Conservation (phyloP, 1,140 invertebrate species). For the Caenorhabditis inopinata region DNA sequence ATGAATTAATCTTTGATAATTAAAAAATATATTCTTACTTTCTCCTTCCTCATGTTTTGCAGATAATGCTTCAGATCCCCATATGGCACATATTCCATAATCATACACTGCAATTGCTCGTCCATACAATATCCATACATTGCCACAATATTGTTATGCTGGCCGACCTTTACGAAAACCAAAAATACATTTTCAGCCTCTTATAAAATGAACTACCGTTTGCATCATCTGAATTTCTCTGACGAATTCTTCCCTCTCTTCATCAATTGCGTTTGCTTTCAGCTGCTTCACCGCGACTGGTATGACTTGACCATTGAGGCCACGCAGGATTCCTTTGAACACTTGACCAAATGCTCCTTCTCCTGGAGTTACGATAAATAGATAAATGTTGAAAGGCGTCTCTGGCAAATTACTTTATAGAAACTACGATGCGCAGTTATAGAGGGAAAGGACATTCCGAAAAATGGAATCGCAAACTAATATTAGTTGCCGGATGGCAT, state of each 20-base stretch:
- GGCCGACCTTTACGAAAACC: conserved; percentile 28
- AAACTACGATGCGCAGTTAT: too few relatives aligned
- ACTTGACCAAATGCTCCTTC: conserved; percentile 48
- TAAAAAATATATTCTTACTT: too few relatives aligned
- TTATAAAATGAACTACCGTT: too few relatives aligned
- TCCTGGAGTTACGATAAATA: too few relatives aligned
- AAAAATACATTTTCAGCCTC: background rate
- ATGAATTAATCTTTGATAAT: background rate
- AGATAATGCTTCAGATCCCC: conserved; percentile 49
- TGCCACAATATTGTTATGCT: conserved; percentile 42
- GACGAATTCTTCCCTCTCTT: conserved; percentile 39
- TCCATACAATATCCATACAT: conserved; percentile 42
- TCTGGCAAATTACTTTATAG: too few relatives aligned
- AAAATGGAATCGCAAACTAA: too few relatives aligned
- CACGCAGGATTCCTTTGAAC: conserved; percentile 39
- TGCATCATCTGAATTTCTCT: conserved; percentile 47
- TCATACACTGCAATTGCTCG: conserved; percentile 39
- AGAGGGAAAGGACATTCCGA: too few relatives aligned
- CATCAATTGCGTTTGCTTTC: conserved; percentile 46
- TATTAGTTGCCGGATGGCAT: too few relatives aligned
- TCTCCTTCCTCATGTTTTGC: conserved; percentile 46
- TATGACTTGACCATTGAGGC: conserved; percentile 26
- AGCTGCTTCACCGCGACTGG: conserved; percentile 44
- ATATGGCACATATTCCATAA: conserved; percentile 48
- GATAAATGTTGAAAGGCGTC: too few relatives aligned